Percentiles rank a stretch among this genome's conserved stretches.
Evolutionary conservation across 2,888 invertebrate genomes (phyloP).

Genomic region (Parelbella ahira): DNA sequence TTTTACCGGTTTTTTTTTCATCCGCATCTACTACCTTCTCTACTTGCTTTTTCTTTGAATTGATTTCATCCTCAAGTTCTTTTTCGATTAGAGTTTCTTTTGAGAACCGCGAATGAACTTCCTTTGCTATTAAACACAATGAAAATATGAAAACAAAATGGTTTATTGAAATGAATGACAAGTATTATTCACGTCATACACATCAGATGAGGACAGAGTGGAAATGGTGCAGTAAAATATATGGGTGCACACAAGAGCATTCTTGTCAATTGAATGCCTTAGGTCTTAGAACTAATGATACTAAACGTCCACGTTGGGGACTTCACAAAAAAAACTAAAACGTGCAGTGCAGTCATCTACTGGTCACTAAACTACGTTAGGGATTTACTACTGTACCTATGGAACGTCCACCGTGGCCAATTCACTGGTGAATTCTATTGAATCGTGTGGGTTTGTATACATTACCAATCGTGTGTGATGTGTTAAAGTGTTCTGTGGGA

Average conservation of each 20-base stretch:
- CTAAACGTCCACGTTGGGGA: conserved; percentile 55
- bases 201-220: conserved; percentile 42
- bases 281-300: conserved; percentile 39
- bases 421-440: conserved; percentile 21
- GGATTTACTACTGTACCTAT: conserved; percentile 52
- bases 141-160: conserved; percentile 40
- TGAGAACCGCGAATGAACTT: conserved; percentile 72
- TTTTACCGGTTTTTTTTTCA: conserved; percentile 44
- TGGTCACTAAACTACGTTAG: conserved; percentile 43
- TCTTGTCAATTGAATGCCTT: conserved; percentile 70
- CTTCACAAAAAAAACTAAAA: conserved; percentile 54
- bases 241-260: conserved; percentile 56
- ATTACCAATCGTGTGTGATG: conserved; percentile 43
- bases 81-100: conserved; percentile 72
- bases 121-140: conserved; percentile 70
- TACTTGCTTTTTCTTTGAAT: conserved; percentile 42
- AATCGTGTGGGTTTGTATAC: conserved; percentile 31
- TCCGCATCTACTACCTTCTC: conserved; percentile 43
- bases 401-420: conserved; percentile 21
- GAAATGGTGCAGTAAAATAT: conserved; percentile 30
- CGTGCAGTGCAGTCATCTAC: conserved; percentile 51
- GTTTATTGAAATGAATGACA: conserved; percentile 31
- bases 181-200: conserved; percentile 58
- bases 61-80: conserved; percentile 64
- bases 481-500: conserved; percentile 31